Percentiles rank a stretch among this genome's conserved stretches.
Conservation (phyloP, 2,888 invertebrate species). For the Orthosia incerta region DNA sequence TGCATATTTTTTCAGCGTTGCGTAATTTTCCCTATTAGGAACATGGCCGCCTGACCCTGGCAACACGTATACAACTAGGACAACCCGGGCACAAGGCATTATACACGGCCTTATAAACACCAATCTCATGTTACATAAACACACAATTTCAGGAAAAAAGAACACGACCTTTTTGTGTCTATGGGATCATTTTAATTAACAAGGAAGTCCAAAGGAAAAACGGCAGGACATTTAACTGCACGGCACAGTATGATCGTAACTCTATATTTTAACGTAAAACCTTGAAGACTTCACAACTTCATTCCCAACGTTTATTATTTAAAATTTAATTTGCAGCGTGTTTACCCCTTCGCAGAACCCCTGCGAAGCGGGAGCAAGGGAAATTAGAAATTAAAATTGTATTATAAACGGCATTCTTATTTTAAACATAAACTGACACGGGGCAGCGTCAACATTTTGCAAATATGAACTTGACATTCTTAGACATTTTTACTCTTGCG, state of each 20-base stretch:
- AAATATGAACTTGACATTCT: background rate
- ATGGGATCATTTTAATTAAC: background rate
- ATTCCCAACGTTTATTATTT: too few species aligned
- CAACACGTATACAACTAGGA: too few species aligned
- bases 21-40: too few species aligned
- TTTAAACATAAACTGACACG: constrained; percentile 18
- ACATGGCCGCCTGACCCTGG: background rate
- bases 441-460: constrained; percentile 14
- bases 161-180: too few species aligned
- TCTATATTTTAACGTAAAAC: too few species aligned
- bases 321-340: too few species aligned
- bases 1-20: too few species aligned
- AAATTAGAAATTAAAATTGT: constrained; percentile 57
- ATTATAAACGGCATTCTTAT: constrained; percentile 40
- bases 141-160: background rate
- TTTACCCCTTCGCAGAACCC: too few species aligned
- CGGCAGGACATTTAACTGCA: background rate
- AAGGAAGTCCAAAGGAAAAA: background rate
- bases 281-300: too few species aligned
- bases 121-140: background rate
- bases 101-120: background rate
- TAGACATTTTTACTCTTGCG: background rate
- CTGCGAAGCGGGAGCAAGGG: constrained; percentile 6
- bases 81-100: too few species aligned
- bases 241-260: too few species aligned